Base-by-base conservation (phyloP, 2,113 vertebrate genomes). In the Patagioenas fasciata region DNA sequence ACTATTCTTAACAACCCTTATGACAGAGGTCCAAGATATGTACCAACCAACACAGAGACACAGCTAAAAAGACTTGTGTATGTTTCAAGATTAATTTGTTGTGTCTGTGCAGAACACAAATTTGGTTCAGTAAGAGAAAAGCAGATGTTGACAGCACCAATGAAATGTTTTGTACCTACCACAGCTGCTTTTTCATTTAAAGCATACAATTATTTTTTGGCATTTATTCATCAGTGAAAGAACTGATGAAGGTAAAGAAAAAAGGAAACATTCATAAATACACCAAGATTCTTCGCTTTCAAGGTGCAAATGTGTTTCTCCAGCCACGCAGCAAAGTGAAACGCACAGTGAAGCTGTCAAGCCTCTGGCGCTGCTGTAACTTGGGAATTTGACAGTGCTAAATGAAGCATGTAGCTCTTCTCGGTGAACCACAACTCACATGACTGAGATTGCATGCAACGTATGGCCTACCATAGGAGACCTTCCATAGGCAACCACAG, bases 401-500 rank as follows among this genome's bases (percentile, higher is more conserved):
- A 94, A 88, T 85, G 91, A 94, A 92, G 95, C 75, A 62, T 24
- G 53, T 20, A 69, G 84, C 51, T 86, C 53, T 92, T 58, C 57
- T 62, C 64, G 62, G 58, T 60, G 86, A 86, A 74, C 64, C 69
- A 21, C 44, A 50, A 34, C 56, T 36, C 58, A 50, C 26, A 50
- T 2, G 2, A 64, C 60, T 47, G 69, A 80, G 50, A 92, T 2
- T 53, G 71, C 67, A 94, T 81, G 47, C 85, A 91, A 65, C 1
- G 50, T 78, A 80, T 36, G n/a, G 67, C 98, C 82, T 98, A 99
- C 99, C 99, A 99, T 99, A 13, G 99, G 98, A 69, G 99, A 99
- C 67, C 99, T 98, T 78, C 99, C 99, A 20, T 99, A 99, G 11
- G 99, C 99, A 73, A 99, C 99, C 66, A 99, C 99, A 0, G 98